These are phyloP conservation scores for Hyaena hyaena DNA, from an alignment of 2,113 vertebrate species.

Conservation along the genomic window DNA sequence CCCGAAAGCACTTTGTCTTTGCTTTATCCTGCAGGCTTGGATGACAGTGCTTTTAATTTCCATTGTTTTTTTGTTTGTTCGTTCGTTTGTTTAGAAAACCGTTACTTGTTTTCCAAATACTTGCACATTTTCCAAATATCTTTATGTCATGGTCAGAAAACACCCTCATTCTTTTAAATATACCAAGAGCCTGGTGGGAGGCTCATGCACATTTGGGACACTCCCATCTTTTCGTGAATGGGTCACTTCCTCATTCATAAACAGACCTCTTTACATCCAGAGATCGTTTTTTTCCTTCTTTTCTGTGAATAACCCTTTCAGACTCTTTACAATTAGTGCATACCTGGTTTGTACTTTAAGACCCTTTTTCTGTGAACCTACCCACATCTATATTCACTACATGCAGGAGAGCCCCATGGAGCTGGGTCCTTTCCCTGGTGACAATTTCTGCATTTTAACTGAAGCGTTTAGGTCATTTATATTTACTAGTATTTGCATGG, in stretches of 20 bases:
- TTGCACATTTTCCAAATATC: not conserved
- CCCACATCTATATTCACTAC: not conserved
- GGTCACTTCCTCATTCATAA: not conserved
- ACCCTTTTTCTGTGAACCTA: not conserved
- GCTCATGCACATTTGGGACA: no score
- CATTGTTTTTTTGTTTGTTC: no score
- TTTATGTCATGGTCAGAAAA: not conserved
- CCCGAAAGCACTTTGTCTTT: not conserved
- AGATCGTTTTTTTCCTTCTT: not conserved
- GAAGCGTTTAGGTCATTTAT: not conserved
- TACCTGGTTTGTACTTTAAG: not conserved
- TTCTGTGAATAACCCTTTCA: not conserved
- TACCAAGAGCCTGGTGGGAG: not conserved
- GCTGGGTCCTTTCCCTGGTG: not conserved
- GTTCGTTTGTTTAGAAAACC: no score
- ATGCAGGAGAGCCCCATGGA: not conserved
- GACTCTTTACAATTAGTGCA: not conserved
- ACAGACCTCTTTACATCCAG: no score
- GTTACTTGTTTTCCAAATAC: not conserved
- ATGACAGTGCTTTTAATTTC: not conserved
- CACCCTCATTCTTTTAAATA: not conserved
- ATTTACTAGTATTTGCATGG: not conserved
- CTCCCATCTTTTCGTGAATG: not conserved
- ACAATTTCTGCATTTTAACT: not conserved
- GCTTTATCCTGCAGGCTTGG: not conserved